Evolutionary conservation across 2,797 vertebrate species (phyloP).

Genomic region (Pogoniulus pusillus): DNA sequence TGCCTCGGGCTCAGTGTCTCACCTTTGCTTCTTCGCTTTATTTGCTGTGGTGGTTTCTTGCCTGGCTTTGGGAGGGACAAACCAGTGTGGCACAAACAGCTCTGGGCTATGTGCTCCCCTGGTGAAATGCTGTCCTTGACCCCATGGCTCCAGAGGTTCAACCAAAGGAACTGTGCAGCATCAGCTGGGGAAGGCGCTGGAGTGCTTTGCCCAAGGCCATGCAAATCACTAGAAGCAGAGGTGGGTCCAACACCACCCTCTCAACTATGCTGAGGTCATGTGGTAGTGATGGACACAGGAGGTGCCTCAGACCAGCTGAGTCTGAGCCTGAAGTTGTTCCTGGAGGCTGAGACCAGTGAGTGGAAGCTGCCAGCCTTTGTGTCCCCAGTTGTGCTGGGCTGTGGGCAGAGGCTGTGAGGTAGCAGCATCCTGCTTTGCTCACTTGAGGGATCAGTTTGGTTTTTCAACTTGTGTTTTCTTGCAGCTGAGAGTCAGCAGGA

Average conservation of each 20-base stretch:
- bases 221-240: background rate
- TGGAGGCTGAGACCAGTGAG: background rate
- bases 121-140: fast-evolving
- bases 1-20: background rate
- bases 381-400: background rate
- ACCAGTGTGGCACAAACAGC: fast-evolving
- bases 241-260: background rate
- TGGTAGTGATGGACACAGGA: fast-evolving
- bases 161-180: background rate
- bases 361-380: background rate
- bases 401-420: background rate
- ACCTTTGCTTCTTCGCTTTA: background rate
- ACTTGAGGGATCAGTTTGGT: background rate
- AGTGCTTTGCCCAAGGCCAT: background rate
- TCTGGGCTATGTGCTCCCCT: background rate
- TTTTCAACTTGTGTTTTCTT: background rate
- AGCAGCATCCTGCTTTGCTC: conserved; percentile 9
- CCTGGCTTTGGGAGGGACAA: background rate
- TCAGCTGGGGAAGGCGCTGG: background rate
- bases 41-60: background rate
- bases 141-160: background rate
- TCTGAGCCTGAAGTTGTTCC: background rate
- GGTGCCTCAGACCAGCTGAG: background rate
- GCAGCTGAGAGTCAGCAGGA: background rate
- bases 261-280: background rate